These are phyloP conservation scores for Ptychochromis oligacanthus DNA, from an alignment of 2,113 vertebrate species.

Conservation along the genomic window DNA sequence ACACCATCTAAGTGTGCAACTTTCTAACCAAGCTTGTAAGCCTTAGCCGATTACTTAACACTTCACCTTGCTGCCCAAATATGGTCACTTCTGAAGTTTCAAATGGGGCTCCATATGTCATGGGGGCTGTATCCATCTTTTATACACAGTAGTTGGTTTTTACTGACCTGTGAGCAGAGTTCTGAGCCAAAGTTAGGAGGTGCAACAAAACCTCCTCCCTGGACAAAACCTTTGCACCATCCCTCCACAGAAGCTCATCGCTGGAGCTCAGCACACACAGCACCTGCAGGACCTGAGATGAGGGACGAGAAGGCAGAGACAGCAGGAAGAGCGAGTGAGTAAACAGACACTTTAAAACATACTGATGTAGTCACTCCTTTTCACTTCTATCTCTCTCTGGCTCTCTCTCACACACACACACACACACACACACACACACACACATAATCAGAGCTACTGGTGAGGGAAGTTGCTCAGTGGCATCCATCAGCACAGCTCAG, in stretches of 20 bases:
- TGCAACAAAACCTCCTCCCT: slow-evolving; percentile 81
- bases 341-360: background rate
- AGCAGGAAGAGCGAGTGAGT: background rate
- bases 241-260: slow-evolving; percentile 78
- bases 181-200: slow-evolving; percentile 80
- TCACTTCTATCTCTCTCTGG: background rate
- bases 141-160: background rate
- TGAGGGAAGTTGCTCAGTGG: slow-evolving; percentile 15
- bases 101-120: background rate
- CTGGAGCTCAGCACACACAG: slow-evolving; percentile 79
- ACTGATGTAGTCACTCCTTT: slow-evolving; percentile 6
- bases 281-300: slow-evolving; percentile 84
- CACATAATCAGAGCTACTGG: background rate
- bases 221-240: slow-evolving; percentile 72
- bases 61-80: rapidly evolving
- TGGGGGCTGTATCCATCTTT: background rate
- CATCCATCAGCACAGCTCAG: slow-evolving; percentile 64
- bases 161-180: slow-evolving; percentile 83
- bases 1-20: background rate
- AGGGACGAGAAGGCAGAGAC: background rate
- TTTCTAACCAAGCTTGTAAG: background rate
- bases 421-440: background rate
- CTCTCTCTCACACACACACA: background rate
- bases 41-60: background rate
- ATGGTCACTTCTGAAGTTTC: background rate